These are phyloP conservation scores for Diphyllodes magnificus DNA, from an alignment of 2,113 vertebrate species.

Conservation along the genomic window DNA sequence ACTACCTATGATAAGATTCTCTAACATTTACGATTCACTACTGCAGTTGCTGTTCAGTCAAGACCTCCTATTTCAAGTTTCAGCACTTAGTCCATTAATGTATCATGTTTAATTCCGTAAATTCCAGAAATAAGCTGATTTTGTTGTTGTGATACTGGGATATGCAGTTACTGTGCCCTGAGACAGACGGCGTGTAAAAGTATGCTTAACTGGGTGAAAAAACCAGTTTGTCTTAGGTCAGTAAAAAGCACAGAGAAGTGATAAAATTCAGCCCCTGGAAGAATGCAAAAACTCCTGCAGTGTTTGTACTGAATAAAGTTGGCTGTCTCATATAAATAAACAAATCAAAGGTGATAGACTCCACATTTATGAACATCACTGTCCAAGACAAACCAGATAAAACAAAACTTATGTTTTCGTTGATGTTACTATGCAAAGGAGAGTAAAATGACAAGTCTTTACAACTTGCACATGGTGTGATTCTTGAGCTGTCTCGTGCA, in stretches of 20 bases:
- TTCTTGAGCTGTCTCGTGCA: background rate
- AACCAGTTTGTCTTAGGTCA: background rate
- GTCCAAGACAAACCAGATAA: background rate
- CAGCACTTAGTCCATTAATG: background rate
- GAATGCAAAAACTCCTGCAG: background rate
- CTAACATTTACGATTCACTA: background rate
- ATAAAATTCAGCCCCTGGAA: background rate
- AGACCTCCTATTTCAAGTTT: background rate
- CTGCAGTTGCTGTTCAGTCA: background rate
- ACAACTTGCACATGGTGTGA: background rate
- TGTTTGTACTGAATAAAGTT: background rate
- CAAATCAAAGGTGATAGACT: background rate
- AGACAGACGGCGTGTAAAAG: background rate
- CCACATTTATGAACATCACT: background rate
- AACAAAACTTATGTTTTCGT: background rate
- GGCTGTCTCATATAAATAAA: background rate
- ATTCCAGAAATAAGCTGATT: background rate
- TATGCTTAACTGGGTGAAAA: background rate
- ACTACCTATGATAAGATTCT: background rate
- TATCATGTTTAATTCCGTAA: background rate
- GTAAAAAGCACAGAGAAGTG: background rate
- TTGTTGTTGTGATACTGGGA: background rate
- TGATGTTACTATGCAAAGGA: background rate
- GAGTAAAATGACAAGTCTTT: background rate
- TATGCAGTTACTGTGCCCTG: background rate